Base-by-base conservation (phyloP, 1,140 invertebrate species). In the Temnothorax longispinosus region DNA sequence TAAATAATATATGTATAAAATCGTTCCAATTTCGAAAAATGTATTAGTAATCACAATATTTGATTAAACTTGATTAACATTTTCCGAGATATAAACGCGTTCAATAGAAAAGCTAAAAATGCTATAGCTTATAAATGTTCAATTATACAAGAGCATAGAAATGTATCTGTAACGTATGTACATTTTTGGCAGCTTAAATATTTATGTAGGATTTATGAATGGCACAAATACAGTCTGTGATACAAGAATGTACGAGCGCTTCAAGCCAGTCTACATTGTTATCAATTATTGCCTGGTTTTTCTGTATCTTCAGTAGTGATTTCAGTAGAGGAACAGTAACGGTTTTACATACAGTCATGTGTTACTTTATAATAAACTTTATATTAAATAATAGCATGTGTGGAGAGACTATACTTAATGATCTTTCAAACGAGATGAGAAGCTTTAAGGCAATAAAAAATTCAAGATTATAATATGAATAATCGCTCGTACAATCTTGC, bases 131-230 rank as follows among this genome's bases (percentile, higher is more conserved):
- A 56, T 67, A 35, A 71, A 81, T 44, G 41, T 8, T 44, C 15
- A 58, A 5, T 18, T 71, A 44, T 81, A 15, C 47, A 67, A 18
- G 3, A 67, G 47, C n/a, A 44, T 44, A 44, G 10, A 56, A 71
- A 81, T 56, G 35, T 18, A 50, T 62, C 0, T 62, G 8, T 60
- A 32, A 38, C 10, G 5, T n/a, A 82, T 60, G 6, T 76, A 52
- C 6, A 54, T 32, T 82, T 71, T 89, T 72, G 52, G 58, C 54
- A 65, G 50, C 10, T 72, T 74, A 56, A 15, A 58, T 50, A 62
- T 69, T 65, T 44, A 3, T 60, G 62, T 58, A 85, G 0, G 32
- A 77, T 50, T 62, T 72, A 35, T 32, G 3, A 27, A 76, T 85
- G 60, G 72, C 54, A 54, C 56, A 41, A 41, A 15, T 85, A 44